A percentile compares a stretch with the other conserved stretches of the same genome.
These are phyloP conservation scores for Enteromius thamalakanensis DNA, from an alignment of 2,797 vertebrate genomes.

Conservation along the genomic window DNA sequence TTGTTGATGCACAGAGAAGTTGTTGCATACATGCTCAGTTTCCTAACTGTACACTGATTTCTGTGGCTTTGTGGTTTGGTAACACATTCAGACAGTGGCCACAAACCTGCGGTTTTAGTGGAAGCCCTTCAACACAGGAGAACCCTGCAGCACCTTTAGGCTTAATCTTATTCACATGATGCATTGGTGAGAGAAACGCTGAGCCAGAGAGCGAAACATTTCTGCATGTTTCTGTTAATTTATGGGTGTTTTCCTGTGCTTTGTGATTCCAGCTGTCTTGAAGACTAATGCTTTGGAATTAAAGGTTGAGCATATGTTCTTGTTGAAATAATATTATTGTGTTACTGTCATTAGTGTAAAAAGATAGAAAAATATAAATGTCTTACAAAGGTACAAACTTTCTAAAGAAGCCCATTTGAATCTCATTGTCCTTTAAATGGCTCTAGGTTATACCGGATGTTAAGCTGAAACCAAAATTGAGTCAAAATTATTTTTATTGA, in stretches of 20 bases:
- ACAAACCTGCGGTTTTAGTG: background rate
- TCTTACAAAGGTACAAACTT: background rate
- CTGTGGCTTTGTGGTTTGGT: constrained; percentile 30
- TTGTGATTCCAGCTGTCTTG: background rate
- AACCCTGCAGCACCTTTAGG: background rate
- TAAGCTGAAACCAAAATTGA: background rate
- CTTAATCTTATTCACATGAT: background rate
- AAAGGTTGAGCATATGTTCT: background rate
- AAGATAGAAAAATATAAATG: background rate
- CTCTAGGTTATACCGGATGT: background rate
- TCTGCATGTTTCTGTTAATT: background rate
- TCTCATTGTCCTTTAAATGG: background rate
- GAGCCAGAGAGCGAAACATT: background rate
- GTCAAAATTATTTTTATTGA: background rate
- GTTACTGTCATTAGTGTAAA: background rate
- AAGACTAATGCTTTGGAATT: constrained; percentile 6
- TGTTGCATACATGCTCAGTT: too few relatives aligned
- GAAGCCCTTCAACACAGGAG: background rate
- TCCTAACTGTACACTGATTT: background rate
- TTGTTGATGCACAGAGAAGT: background rate
- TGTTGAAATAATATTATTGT: background rate
- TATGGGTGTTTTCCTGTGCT: background rate
- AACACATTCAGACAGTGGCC: background rate
- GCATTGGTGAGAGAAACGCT: background rate
- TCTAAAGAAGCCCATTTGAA: background rate